Conservation (phyloP, 2,888 invertebrate species). For the Aspidiotus destructor region DNA sequence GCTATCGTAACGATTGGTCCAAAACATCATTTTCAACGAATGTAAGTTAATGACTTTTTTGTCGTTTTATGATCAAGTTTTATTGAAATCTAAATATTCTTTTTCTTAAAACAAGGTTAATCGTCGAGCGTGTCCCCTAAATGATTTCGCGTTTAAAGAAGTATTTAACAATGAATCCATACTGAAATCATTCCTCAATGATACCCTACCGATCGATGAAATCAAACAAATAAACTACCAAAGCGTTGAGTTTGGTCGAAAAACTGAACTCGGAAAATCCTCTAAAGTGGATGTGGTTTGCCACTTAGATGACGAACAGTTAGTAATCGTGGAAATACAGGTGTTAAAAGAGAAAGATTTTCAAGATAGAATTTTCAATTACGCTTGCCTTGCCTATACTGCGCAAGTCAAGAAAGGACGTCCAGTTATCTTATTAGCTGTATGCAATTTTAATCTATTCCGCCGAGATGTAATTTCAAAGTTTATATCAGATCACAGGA, state of each 20-base stretch:
- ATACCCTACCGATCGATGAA: background rate
- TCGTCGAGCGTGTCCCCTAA: background rate
- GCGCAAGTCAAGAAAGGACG: background rate
- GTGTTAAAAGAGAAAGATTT: background rate
- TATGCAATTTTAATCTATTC: background rate
- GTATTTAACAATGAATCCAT: background rate
- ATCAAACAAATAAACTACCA: background rate
- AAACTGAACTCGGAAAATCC: background rate
- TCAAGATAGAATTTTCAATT: background rate
- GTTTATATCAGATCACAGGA: background rate
- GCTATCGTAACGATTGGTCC: background rate
- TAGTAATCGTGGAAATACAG: background rate
- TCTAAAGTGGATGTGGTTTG: background rate
- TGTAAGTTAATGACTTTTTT: background rate
- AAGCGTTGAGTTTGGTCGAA: background rate
- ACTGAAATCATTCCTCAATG: background rate
- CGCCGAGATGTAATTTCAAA: background rate
- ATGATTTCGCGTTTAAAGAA: background rate
- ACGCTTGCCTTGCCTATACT: background rate
- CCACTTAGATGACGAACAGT: background rate
- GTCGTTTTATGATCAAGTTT: background rate
- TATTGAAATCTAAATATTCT: slow-evolving; percentile 1
- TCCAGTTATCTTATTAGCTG: background rate
- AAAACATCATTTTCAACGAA: background rate
- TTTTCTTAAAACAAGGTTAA: background rate